Evolutionary conservation across 2,797 vertebrate genomes (phyloP).

Genomic region (Enteromius thamalakanensis): DNA sequence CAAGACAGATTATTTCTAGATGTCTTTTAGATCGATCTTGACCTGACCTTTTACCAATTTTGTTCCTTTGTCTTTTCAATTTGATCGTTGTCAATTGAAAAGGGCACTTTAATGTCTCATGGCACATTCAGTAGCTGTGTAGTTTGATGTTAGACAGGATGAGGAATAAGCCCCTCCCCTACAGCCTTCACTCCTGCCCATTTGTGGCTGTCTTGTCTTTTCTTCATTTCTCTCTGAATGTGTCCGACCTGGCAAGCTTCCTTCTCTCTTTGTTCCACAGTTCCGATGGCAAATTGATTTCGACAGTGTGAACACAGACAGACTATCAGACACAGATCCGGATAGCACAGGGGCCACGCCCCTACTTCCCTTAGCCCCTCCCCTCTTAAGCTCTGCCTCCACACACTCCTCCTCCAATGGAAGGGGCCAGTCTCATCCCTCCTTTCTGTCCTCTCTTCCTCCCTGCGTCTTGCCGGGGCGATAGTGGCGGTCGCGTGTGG

Average conservation of each 20-base stretch:
- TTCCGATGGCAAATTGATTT: slow-evolving; percentile 99
- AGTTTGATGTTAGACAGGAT: not conserved
- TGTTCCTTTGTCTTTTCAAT: not conserved
- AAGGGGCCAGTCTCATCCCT: slow-evolving; percentile 81
- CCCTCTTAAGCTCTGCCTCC: slow-evolving; percentile 69
- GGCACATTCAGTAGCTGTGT: not conserved
- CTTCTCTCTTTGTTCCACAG: slow-evolving; percentile 95
- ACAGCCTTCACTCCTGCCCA: slow-evolving; percentile 22
- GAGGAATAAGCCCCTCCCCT: not conserved
- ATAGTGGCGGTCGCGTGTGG: slow-evolving; percentile 81
- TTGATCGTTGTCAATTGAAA: slow-evolving; percentile 6
- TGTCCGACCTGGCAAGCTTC: slow-evolving; percentile 88
- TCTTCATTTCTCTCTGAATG: slow-evolving; percentile 73
- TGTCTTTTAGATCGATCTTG: not conserved
- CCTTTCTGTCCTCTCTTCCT: slow-evolving; percentile 78
- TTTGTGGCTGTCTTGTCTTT: slow-evolving; percentile 62
- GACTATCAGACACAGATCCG: slow-evolving; percentile 83
- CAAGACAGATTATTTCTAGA: not conserved
- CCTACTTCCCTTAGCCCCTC: slow-evolving; percentile 65
- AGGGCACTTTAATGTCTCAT: not conserved
- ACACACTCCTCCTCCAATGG: slow-evolving; percentile 79
- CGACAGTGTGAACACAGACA: slow-evolving; percentile 97
- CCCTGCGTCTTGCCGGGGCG: slow-evolving; percentile 72
- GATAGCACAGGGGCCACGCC: slow-evolving; percentile 82
- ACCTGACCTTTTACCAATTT: slow-evolving; percentile 17